Conservation (phyloP, 2,797 vertebrate species). For the Euthynnus affinis region DNA sequence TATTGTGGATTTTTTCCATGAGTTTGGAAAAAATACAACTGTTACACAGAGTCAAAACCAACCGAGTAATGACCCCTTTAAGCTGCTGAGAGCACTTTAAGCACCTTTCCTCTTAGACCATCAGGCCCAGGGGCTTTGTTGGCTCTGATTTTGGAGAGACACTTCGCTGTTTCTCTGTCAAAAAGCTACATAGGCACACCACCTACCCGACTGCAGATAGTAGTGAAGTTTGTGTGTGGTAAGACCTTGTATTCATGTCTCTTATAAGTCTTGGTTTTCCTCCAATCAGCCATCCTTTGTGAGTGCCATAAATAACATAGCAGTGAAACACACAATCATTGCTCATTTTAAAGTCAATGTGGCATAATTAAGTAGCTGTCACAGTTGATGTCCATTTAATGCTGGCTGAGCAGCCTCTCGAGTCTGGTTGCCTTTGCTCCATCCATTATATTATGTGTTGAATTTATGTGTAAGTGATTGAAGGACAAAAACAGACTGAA, state of each 20-base stretch:
- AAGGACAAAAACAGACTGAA: constrained; percentile 18
- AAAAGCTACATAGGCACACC: no score
- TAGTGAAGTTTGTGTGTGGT: not conserved
- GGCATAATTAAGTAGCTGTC: constrained; percentile 66
- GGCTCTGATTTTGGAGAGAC: not conserved
- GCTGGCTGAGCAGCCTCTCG: constrained; percentile 39
- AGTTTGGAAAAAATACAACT: no score
- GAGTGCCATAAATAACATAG: constrained; percentile 67
- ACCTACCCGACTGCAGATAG: no score
- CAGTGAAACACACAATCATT: constrained; percentile 54
- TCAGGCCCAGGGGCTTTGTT: no score
- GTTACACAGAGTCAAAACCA: no score
- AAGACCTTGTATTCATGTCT: constrained; percentile 29
- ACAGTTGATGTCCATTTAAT: constrained; percentile 45
- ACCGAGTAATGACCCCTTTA: no score
- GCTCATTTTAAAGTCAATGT: constrained; percentile 70
- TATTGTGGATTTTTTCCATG: no score
- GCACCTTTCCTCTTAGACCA: no score
- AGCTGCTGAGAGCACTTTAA: no score
- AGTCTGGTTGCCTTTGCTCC: constrained; percentile 26
- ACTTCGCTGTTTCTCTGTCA: no score
- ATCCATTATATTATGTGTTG: constrained; percentile 51
- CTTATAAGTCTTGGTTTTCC: constrained; percentile 48
- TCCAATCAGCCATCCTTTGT: constrained; percentile 65
- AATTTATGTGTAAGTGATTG: constrained; percentile 30